Base-by-base conservation (phyloP, 2,797 vertebrate species). In the Rhinichthys osculus region DNA sequence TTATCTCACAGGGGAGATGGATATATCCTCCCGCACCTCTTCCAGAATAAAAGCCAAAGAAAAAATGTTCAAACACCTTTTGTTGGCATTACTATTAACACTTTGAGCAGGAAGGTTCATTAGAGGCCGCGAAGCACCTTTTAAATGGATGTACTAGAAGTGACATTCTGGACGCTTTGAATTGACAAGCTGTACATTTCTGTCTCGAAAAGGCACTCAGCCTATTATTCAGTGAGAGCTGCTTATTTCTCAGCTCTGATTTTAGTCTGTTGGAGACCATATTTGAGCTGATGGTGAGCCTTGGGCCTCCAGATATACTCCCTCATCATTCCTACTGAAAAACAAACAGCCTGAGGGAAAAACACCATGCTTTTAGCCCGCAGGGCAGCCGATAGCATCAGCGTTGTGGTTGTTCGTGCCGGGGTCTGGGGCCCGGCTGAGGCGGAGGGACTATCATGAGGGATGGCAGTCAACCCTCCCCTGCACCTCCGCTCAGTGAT, bases 401-500 rank as follows among this genome's bases (percentile, higher is more conserved):
- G 70, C n/a, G 1, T 69, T 84, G 83, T 87, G 83, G 23, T 70
- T 85, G 88, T 89, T 89, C 27, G 54, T 77, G 86, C 87, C 86
- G 52, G 67, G 83, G 76, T 78, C 52, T 78, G 69, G 67, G 84
- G 67, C 66, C 76, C 44, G 38, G 54, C 35, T n/a, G 9, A 80
- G 54, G 72, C 17, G 64, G 70, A n/a, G 52, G 78, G 86, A 16
- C 67, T 73, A 81, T 84, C 72, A 62, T 81, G 84, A 87, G 90
- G 89, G 73, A 27, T 71, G 54, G 78, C 42, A 38, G 54, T 71
- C 83, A 82, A 72, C 50, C 80, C 67, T 83, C 80, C 84, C 76
- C 62, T 40, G 47, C 64, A 52, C 66, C 66, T 38, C 38, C 3
- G 17, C 91, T 92, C 93, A 94, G 90, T 94, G 94, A 95, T 85